Conservation (phyloP, 2,888 invertebrate species). For the Orthosia cruda region DNA sequence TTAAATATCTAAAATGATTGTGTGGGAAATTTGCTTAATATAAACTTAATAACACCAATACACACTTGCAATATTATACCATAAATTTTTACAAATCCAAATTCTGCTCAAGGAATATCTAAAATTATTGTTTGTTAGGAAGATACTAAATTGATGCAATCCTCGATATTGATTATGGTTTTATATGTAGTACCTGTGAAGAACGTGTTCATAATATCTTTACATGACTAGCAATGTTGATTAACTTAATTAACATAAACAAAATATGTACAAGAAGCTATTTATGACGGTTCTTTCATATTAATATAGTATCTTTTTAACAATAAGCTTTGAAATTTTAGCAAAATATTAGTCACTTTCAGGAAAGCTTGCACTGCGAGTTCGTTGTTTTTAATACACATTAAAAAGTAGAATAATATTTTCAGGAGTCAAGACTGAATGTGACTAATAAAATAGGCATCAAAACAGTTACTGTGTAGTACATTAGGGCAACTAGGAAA, state of each 20-base stretch:
- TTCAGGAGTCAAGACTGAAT: conserved; percentile 64
- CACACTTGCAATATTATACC: conserved; percentile 68
- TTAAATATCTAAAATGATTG: conserved; percentile 73
- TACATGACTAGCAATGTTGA: conserved; percentile 3
- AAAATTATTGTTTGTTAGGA: conserved; percentile 29
- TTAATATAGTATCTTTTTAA: conserved; percentile 53
- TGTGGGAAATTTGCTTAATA: conserved; percentile 59
- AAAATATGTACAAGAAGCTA: neutral
- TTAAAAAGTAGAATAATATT: conserved; percentile 28
- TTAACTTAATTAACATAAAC: conserved; percentile 5
- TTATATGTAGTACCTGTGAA: conserved; percentile 2
- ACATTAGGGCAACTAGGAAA: conserved; percentile 82
- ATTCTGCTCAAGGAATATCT: conserved; percentile 63
- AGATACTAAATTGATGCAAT: conserved; percentile 50
- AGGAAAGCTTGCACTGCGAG: conserved; percentile 18
- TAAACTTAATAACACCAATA: conserved; percentile 66
- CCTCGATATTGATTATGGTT: neutral
- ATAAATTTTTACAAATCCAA: conserved; percentile 53
- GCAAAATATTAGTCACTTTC: conserved; percentile 58
- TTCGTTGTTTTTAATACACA: conserved; percentile 27
- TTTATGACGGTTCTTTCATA: neutral
- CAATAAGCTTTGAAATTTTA: conserved; percentile 68
- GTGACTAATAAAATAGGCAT: conserved; percentile 71
- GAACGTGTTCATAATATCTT: conserved; percentile 4
- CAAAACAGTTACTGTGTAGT: conserved; percentile 74